Conservation (phyloP, 2,113 vertebrate genomes). For the human (Homo sapiens) region GRCh38 chr6:115986501-115987000, state of each 20-base stretch:
- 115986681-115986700: background rate
- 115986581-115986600: background rate
- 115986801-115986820: background rate
- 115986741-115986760: background rate
- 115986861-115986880: background rate
- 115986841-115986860: background rate
- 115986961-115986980: background rate
- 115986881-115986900: background rate
- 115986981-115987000: constrained; percentile 3
- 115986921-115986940: background rate
- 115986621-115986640: background rate
- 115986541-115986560: background rate
- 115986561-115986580: background rate
- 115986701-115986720: background rate
- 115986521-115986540: background rate
- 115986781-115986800: background rate
- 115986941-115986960: background rate
- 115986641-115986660: background rate
- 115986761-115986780: background rate
- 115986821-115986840: background rate
- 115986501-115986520: background rate
- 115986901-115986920: background rate
- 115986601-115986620: background rate
- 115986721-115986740: background rate
- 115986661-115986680: background rate